Percentiles rank a stretch among this genome's conserved stretches.
These are phyloP conservation scores for Phaethon lepturus DNA, from an alignment of 2,113 vertebrate genomes.

Conservation along the genomic window DNA sequence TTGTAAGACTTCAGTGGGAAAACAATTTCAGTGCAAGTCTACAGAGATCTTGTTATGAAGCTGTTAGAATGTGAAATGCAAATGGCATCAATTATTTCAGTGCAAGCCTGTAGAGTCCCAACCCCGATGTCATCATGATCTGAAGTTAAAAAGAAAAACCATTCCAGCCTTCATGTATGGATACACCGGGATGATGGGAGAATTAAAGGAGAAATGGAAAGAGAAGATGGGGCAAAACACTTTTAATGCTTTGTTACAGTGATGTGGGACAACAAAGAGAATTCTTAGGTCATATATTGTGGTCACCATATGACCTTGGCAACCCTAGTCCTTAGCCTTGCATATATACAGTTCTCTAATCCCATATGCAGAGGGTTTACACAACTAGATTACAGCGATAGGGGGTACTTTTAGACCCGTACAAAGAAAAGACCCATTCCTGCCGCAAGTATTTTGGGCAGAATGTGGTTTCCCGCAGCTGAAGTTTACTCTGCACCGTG, in stretches of 20 bases:
- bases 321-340: background rate
- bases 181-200: background rate
- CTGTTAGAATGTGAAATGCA: conserved; percentile 60
- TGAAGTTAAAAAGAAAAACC: conserved; percentile 39
- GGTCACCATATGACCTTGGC: background rate
- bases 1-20: conserved; percentile 61
- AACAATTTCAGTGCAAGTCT: conserved; percentile 66
- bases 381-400: background rate
- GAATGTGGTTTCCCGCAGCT: background rate
- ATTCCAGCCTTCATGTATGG: background rate
- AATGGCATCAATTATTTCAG: conserved; percentile 65
- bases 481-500: background rate
- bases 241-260: background rate
- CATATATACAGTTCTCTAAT: background rate
- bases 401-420: background rate
- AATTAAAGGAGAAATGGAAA: background rate
- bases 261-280: background rate
- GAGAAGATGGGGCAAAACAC: background rate
- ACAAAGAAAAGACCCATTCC: background rate
- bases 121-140: conserved; percentile 28
- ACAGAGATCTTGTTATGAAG: conserved; percentile 67
- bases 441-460: background rate
- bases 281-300: background rate
- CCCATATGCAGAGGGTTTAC: background rate
- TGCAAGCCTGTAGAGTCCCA: conserved; percentile 11